Evolutionary conservation across 2,888 invertebrate species (phyloP).

Genomic region (Diadegma fenestrale): DNA sequence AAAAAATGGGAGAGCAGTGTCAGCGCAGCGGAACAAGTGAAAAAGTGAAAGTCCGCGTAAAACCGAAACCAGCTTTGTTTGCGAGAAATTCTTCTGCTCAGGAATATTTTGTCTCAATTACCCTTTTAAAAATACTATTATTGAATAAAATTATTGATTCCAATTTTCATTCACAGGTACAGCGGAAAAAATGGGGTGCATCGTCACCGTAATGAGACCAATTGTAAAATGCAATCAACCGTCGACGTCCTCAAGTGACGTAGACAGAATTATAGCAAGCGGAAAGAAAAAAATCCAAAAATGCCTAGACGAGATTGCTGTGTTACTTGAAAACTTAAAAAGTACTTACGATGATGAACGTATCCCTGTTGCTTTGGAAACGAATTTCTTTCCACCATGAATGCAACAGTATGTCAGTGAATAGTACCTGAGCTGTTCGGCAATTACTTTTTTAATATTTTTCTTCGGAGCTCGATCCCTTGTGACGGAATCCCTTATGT

Average conservation of each 20-base stretch:
- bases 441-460: not conserved
- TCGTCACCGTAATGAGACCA: no score
- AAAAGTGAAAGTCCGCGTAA: no score
- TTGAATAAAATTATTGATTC: no score
- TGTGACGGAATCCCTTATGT: slow-evolving; percentile 21
- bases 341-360: slow-evolving; percentile 37
- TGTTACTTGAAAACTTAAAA: not conserved
- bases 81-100: no score
- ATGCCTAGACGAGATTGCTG: not conserved
- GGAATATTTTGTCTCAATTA: no score
- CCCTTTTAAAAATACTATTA: no score
- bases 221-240: not conserved
- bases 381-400: slow-evolving; percentile 46
- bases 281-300: no score
- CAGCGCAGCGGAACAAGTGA: not conserved
- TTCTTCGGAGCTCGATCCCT: not conserved
- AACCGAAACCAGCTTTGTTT: no score
- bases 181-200: no score
- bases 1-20: no score
- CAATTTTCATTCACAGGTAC: no score
- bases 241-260: not conserved
- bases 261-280: no score
- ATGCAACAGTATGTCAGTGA: slow-evolving; percentile 46
- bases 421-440: slow-evolving; percentile 30
- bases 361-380: slow-evolving; percentile 24